phyloP scores from a whole-genome alignment of 2,113 vertebrate species.

The Myocastor coypus region DNA sequence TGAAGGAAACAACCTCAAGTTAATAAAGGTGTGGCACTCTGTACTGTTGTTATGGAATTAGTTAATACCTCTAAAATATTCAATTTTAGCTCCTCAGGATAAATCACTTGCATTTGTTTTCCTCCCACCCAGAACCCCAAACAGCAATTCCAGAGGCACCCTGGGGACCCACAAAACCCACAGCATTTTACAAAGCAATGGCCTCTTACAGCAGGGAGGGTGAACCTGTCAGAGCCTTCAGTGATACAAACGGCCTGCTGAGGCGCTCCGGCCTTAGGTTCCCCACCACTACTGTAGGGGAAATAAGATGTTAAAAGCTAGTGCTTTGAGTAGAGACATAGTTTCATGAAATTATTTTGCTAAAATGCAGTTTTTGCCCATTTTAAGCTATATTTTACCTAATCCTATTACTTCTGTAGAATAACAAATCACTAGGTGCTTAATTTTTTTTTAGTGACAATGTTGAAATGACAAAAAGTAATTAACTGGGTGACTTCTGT shows the following conservation, averaged over 20 bases:
- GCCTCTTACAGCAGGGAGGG: not conserved
- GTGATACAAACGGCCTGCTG: not conserved
- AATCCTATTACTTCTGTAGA: not conserved
- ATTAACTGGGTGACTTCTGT: not conserved
- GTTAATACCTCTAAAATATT: constrained; percentile 6
- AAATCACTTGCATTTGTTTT: not conserved
- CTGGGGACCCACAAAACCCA: not conserved
- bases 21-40: not conserved
- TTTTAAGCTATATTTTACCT: not conserved
- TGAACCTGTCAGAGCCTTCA: not conserved
- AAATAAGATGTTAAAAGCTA: not conserved
- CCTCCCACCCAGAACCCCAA: not conserved
- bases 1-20: constrained; percentile 11
- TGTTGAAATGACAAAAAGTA: not conserved
- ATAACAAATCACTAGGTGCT: not conserved
- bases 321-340: not conserved
- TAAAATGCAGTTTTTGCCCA: not conserved
- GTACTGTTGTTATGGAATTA: not conserved
- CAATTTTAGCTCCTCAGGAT: not conserved
- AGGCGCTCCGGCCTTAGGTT: not conserved
- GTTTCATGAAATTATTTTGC: not conserved
- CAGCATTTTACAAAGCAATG: not conserved
- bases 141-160: not conserved
- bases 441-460: constrained; percentile 26
- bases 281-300: not conserved